Evolutionary conservation across 2,113 vertebrate species (phyloP).

Genomic region (Okapia johnstoni): DNA sequence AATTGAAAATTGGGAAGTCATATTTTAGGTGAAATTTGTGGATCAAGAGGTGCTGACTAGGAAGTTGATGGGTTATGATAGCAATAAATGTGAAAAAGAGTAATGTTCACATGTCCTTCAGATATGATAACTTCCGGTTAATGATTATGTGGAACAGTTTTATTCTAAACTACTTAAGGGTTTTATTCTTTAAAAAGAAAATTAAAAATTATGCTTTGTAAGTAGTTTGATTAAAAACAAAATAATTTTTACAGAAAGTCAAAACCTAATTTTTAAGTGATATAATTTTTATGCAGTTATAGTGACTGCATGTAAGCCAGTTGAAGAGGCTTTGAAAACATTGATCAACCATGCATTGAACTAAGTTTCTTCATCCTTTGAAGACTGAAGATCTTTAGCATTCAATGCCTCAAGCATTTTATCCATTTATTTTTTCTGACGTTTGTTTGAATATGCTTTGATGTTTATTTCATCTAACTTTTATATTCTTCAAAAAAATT

Average conservation of each 20-base stretch:
- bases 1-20: background rate
- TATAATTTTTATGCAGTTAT: background rate
- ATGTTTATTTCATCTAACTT: background rate
- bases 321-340: background rate
- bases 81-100: background rate
- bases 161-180: background rate
- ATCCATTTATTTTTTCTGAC: background rate
- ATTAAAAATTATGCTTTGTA: background rate
- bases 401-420: background rate
- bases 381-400: background rate
- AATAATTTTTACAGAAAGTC: background rate
- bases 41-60: background rate
- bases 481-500: background rate
- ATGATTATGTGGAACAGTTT: background rate
- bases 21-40: background rate
- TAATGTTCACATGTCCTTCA: background rate
- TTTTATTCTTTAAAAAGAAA: slow-evolving; percentile 21
- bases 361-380: background rate
- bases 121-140: background rate
- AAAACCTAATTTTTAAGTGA: background rate
- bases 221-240: background rate
- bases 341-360: background rate
- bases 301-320: background rate
- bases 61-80: background rate
- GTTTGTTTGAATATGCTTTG: background rate